Percentiles rank a stretch among this genome's conserved stretches.
These are phyloP conservation scores for Polydrusus pterygomalis DNA, from an alignment of 2,888 invertebrate species.

Conservation along the genomic window DNA sequence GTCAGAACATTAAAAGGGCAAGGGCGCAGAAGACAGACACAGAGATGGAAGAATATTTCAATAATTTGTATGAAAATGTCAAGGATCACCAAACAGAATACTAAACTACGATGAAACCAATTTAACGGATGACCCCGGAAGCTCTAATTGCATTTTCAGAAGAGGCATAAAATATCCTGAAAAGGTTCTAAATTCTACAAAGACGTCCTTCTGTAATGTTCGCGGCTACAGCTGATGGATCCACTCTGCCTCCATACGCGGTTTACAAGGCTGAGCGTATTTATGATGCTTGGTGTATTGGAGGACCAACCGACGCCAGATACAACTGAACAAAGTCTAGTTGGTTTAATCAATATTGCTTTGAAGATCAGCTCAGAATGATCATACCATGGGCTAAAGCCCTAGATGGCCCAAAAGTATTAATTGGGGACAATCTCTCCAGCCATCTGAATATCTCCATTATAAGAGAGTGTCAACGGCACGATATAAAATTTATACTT, in stretches of 20 bases:
- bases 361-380: neutral
- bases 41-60: conserved; percentile 32
- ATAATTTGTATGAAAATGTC: conserved; percentile 14
- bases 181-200: conserved; percentile 2
- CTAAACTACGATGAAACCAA: conserved; percentile 23
- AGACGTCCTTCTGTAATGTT: conserved; percentile 14
- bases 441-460: conserved; percentile 7
- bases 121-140: conserved; percentile 3
- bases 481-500: conserved; percentile 11
- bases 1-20: conserved; percentile 29
- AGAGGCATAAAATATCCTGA: conserved; percentile 17
- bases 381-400: conserved; percentile 8
- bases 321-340: conserved; percentile 2
- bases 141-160: conserved; percentile 7
- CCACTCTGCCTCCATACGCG: neutral
- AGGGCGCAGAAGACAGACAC: conserved; percentile 24
- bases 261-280: conserved; percentile 22
- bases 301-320: conserved; percentile 3
- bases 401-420: conserved; percentile 2
- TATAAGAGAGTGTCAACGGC: conserved; percentile 17
- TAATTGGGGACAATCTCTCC: conserved; percentile 6
- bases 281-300: conserved; percentile 19
- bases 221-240: conserved; percentile 1
- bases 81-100: neutral
- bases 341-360: neutral